A percentile compares a stretch with the other conserved stretches of the same genome.
phyloP scores from a whole-genome alignment of 2,888 invertebrate genomes.

The Cheiracanthium punctorium region DNA sequence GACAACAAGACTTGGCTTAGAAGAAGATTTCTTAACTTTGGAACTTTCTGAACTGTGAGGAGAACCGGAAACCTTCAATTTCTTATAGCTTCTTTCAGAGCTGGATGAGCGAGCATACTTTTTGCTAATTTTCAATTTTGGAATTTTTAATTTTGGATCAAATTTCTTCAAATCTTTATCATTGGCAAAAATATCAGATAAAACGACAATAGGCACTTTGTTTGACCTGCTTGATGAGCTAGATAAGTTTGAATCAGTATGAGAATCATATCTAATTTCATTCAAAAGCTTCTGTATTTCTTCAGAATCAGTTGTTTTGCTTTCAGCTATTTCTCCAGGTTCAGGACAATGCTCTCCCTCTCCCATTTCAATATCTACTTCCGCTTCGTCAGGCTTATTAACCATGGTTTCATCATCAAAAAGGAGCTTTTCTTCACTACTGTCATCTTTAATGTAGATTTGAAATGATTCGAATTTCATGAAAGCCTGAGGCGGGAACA shows the following conservation, averaged over 20 bases:
- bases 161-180: constrained; percentile 46
- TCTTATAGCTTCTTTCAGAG: constrained; percentile 41
- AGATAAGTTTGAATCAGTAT: constrained; percentile 21
- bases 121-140: constrained; percentile 40
- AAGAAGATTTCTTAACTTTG: not conserved
- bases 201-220: constrained; percentile 57
- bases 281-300: not conserved
- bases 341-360: not conserved
- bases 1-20: constrained; percentile 55
- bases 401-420: constrained; percentile 54
- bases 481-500: constrained; percentile 59
- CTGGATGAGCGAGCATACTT: constrained; percentile 21
- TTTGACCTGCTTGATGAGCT: constrained; percentile 21
- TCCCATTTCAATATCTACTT: not conserved
- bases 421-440: constrained; percentile 25
- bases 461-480: constrained; percentile 61
- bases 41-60: constrained; percentile 11
- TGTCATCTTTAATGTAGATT: constrained; percentile 42
- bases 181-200: constrained; percentile 44
- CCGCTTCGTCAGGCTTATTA: not conserved
- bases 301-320: not conserved
- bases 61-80: constrained; percentile 31
- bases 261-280: constrained; percentile 22
- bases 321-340: not conserved
- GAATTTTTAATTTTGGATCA: constrained; percentile 56